Base-by-base conservation (phyloP, 1,140 invertebrate species). In the Drosophila leontia region DNA sequence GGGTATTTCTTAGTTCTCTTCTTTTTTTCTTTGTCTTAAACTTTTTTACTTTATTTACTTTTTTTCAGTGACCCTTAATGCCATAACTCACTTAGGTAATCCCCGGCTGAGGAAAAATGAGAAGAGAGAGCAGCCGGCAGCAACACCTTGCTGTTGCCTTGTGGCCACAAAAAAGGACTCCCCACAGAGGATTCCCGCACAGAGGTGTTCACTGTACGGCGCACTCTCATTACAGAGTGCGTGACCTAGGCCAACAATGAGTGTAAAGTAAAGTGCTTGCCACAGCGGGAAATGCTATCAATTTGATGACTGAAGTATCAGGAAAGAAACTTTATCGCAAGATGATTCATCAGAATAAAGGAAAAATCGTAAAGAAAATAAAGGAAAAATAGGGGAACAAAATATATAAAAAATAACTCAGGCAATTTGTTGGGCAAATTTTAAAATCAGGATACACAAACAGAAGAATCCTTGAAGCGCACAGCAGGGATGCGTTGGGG, bases 141-240 rank as follows among this genome's bases (percentile, higher is more conserved):
- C 68, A 71, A 53, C 68, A 71, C 69, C 63, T 72, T 37, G 42
- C 68, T 48, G 48, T 8, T 48, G 47, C 15, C 11, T 50, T 32
- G 13, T 8, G 11, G 11, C 17, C 48, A 37, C 11, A 50, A 67
- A 58, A 50, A 67, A 58, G 47, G 64, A 70, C 70, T 53, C 70
- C 70, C 70, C 65, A 34, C 35, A 41, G 67, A 3, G 45, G 12
- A 42, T 39, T 42, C 3, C 51, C 51, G 6, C 32, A 37, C 64
- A 39, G 64, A 3, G 37, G 62, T 70, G 35, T 55, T 70, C 67
- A 68, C 67, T 68, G 67, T 70, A 56, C 13, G 48, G 34, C 37
- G 69, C 62, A 64, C 69, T 50, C 69, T 71, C 67, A 59, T 72
- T 72, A 71, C 69, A 39, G 44, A 39, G 67, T 72, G 67, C 69